Conservation (phyloP, 2,888 invertebrate genomes). For the Coelopa pilipes region DNA sequence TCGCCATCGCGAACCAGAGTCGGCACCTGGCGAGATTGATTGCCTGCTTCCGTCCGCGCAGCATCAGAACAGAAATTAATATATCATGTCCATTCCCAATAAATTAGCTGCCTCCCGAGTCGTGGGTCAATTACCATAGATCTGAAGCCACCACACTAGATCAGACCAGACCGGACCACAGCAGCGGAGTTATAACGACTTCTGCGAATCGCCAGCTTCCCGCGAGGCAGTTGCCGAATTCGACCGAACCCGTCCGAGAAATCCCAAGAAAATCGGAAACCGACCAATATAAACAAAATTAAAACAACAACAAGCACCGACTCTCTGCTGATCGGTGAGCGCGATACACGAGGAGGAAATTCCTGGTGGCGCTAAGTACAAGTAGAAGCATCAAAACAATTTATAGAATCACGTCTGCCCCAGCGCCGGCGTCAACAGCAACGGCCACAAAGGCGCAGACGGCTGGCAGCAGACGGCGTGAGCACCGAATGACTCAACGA, state of each 20-base stretch:
- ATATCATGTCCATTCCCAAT: too few relatives aligned
- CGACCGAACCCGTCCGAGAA: not conserved
- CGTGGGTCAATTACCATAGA: too few relatives aligned
- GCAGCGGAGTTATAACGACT: not conserved
- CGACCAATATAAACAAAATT: not conserved
- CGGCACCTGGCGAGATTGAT: too few relatives aligned
- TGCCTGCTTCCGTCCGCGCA: too few relatives aligned
- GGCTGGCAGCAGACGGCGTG: not conserved
- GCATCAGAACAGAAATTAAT: too few relatives aligned
- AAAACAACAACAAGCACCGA: not conserved
- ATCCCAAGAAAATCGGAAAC: slow-evolving; percentile 8
- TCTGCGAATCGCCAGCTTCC: slow-evolving; percentile 8
- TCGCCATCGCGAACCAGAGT: too few relatives aligned
- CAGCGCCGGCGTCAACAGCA: slow-evolving; percentile 17
- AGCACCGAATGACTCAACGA: slow-evolving; percentile 21
- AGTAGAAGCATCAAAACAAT: slow-evolving; percentile 28
- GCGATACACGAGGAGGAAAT: slow-evolving; percentile 14
- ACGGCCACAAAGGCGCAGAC: not conserved
- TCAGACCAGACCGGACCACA: too few relatives aligned
- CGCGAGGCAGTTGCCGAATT: slow-evolving; percentile 3
- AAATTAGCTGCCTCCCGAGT: too few relatives aligned
- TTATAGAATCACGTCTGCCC: slow-evolving; percentile 26
- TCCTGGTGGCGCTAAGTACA: slow-evolving; percentile 24
- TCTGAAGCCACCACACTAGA: too few relatives aligned
- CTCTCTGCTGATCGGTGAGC: slow-evolving; percentile 2